Evolutionary conservation across 64 coral and sea anemone genomes (phyloP), one percentile per base, ranked within the genome.

Genomic region (Orbicella faveolata): DNA sequence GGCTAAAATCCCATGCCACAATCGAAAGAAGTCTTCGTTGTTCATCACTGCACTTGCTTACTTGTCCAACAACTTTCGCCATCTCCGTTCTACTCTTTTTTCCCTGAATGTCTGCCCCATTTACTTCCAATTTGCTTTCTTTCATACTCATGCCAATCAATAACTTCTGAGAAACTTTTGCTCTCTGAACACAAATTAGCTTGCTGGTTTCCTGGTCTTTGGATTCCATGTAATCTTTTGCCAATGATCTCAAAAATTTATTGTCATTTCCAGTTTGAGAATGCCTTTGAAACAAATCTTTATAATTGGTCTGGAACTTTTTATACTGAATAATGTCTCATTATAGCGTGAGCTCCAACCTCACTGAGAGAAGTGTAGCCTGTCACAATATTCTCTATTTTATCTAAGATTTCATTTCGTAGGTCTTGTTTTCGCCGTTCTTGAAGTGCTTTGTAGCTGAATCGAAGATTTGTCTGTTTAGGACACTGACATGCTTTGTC

Each of bases 21-120:
- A 92, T 87, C 0, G 83, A 92, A 0, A 87, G 15, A n/a, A 79
- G 77, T 30, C 77, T 79, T 30, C 77, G 48, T 1, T 52, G 20
- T 33, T 79, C 77, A 59, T 57, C 77, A 13, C 21, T 4, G 13
- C 12, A 30, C 30, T 30, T 30, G 9, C 20, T 61, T 1, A 79
- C 52, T 57, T 52, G 57, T 30, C 77, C 77, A 57, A 79, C 59
- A 33, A 7, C 23, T 13, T 30, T 55, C 4, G 77, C 52, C 8
- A 26, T 16, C 0, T 61, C 41, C 12, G 17, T 20, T 36, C 39
- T 51, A n/a, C 30, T 30, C 30, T 78, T 78, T 16, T 39, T 76
- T 76, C 34, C 74, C 41, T 76, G 74, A 4, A 30, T 30, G 30
- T 76, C 34, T 39, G 18, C 9, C 34, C 74, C 34, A 76, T 19